phyloP scores from a whole-genome alignment of 2,113 vertebrate genomes.

The Tachuris rubrigastra region DNA sequence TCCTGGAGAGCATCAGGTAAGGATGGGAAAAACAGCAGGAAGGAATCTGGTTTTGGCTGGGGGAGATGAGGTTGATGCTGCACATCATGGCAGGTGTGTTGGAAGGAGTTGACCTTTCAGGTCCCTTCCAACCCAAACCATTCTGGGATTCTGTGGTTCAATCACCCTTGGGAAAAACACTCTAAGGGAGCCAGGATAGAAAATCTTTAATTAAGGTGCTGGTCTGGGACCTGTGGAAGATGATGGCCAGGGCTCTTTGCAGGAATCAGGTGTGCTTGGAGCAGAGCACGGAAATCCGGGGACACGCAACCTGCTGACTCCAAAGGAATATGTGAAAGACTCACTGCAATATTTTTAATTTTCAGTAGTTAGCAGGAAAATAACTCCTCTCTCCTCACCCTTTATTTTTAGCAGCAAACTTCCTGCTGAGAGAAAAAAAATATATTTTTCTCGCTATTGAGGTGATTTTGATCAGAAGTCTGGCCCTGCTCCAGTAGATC shows the following conservation, averaged over 20 bases:
- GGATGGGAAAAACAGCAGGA: neutral
- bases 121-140: neutral
- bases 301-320: conserved; percentile 1
- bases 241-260: fast-evolving
- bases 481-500: conserved; percentile 17
- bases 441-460: neutral
- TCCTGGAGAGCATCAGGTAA: neutral
- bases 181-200: neutral
- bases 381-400: conserved; percentile 1
- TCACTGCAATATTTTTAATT: neutral
- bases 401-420: conserved; percentile 49
- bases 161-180: neutral
- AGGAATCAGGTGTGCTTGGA: neutral
- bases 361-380: conserved; percentile 8
- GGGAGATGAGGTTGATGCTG: fast-evolving
- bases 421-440: conserved; percentile 13
- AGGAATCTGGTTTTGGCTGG: fast-evolving
- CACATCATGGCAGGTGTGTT: fast-evolving
- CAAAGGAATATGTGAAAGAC: conserved; percentile 22
- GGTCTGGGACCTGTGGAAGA: fast-evolving
- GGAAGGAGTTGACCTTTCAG: neutral
- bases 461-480: neutral
- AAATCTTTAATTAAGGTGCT: fast-evolving
- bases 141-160: neutral
- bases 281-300: neutral